A percentile compares a stretch with the other conserved stretches of the same genome.
Conservation (phyloP, 2,113 vertebrate genomes). For the Centropus bengalensis region DNA sequence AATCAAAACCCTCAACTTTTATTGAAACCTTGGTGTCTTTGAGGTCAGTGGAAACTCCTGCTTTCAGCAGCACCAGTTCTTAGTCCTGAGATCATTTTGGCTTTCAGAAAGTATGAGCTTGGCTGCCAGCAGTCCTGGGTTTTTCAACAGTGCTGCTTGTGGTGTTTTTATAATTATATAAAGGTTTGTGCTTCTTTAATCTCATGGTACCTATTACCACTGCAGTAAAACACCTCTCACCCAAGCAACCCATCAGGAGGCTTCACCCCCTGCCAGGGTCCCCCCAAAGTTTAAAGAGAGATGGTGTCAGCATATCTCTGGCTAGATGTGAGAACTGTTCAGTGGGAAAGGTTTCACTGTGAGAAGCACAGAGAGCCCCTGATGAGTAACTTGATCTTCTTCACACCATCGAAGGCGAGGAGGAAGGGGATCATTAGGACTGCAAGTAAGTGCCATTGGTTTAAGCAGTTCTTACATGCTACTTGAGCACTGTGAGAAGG, state of each 20-base stretch:
- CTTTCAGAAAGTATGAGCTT: neutral
- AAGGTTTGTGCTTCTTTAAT: neutral
- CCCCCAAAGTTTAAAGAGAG: neutral
- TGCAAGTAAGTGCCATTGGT: neutral
- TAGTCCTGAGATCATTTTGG: neutral
- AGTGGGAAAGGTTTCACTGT: neutral
- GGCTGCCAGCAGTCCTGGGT: neutral
- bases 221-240: neutral
- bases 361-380: neutral
- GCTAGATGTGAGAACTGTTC: neutral
- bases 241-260: neutral
- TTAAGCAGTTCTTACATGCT: neutral
- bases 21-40: neutral
- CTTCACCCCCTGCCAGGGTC: neutral
- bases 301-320: neutral
- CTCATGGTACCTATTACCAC: neutral
- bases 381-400: neutral
- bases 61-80: neutral
- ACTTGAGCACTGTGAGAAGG: constrained; percentile 43
- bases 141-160: neutral
- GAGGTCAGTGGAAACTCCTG: neutral
- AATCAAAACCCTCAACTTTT: neutral
- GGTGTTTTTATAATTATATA: neutral
- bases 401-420: neutral
- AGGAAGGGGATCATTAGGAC: neutral